phyloP scores from a whole-genome alignment of 2,888 invertebrate species.

The Ormyrus nitidulus region DNA sequence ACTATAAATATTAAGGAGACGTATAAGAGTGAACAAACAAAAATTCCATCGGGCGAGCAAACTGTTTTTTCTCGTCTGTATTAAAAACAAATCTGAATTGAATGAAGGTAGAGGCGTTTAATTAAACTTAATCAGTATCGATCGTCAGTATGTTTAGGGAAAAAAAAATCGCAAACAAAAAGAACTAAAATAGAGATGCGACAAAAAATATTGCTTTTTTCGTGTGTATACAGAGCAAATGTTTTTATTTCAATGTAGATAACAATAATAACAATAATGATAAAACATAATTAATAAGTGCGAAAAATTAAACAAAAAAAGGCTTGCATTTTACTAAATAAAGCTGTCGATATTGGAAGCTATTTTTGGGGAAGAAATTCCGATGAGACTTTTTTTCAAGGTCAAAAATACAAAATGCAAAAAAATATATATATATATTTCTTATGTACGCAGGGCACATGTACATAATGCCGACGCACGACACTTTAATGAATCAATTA shows the following conservation, averaged over 20 bases:
- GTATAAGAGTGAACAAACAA: constrained; percentile 41
- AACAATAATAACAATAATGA: constrained; percentile 38
- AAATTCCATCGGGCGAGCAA: constrained; percentile 62
- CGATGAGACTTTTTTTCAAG: constrained; percentile 53
- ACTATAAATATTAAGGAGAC: constrained; percentile 29
- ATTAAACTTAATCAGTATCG: constrained; percentile 72
- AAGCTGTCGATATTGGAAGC: constrained; percentile 60
- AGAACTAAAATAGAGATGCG: constrained; percentile 45
- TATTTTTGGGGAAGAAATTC: constrained; percentile 62
- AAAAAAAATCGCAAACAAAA: constrained; percentile 45
- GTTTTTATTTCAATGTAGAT: constrained; percentile 52
- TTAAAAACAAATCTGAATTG: constrained; percentile 45
- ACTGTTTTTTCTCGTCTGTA: constrained; percentile 62
- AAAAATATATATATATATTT: constrained; percentile 65
- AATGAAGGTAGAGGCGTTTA: constrained; percentile 57
- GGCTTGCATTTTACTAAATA: constrained; percentile 53
- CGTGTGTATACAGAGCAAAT: constrained; percentile 48
- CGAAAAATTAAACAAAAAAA: constrained; percentile 22
- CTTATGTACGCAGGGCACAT: constrained; percentile 67
- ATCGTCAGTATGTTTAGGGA: constrained; percentile 67
- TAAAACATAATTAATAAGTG: constrained; percentile 28
- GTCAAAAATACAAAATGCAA: constrained; percentile 64
- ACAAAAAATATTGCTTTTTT: constrained; percentile 51
- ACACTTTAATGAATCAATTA: constrained; percentile 38
- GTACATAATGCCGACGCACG: constrained; percentile 62